Percentiles rank a stretch among this genome's conserved stretches.
Conservation (phyloP, 2,797 vertebrate species). For the Eleutherodactylus coqui region DNA sequence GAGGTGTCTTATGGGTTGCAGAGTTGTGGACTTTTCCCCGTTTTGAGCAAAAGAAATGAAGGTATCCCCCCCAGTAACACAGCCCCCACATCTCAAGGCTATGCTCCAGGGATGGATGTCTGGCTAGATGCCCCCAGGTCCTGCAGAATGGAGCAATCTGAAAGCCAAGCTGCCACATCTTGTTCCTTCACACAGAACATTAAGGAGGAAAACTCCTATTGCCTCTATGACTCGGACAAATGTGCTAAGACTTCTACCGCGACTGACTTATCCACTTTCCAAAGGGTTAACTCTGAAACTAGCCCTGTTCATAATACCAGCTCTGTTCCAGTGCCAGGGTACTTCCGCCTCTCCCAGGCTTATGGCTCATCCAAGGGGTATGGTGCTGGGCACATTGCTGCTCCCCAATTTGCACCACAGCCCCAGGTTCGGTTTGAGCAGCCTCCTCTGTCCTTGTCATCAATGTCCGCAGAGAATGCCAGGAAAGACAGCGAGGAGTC, state of each 20-base stretch:
- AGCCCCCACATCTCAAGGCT: constrained; percentile 83
- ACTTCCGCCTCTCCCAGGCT: constrained; percentile 96
- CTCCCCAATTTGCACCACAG: constrained; percentile 82
- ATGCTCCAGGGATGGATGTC: constrained; percentile 91
- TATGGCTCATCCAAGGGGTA: constrained; percentile 90
- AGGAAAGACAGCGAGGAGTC: constrained; percentile 84
- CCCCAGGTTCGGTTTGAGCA: constrained; percentile 83
- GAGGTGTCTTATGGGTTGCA: constrained; percentile 95
- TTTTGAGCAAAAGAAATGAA: constrained; percentile 89
- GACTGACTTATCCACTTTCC: constrained; percentile 84
- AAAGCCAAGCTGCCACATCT: constrained; percentile 84
- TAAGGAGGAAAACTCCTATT: constrained; percentile 96
- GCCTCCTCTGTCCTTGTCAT: constrained; percentile 78
- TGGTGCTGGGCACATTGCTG: constrained; percentile 79
- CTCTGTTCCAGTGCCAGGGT: constrained; percentile 92
- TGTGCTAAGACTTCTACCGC: constrained; percentile 86
- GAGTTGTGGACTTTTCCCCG: constrained; percentile 91
- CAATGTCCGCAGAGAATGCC: constrained; percentile 78
- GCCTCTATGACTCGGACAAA: constrained; percentile 95
- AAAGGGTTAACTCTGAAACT: constrained; percentile 81
- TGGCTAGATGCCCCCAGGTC: constrained; percentile 93
- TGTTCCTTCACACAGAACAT: constrained; percentile 94
- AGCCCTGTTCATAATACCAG: constrained; percentile 78
- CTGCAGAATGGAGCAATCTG: constrained; percentile 88
- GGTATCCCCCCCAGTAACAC: constrained; percentile 79